Evolutionary conservation across 2,113 vertebrate species (phyloP).

Genomic region (Amia ocellicauda): DNA sequence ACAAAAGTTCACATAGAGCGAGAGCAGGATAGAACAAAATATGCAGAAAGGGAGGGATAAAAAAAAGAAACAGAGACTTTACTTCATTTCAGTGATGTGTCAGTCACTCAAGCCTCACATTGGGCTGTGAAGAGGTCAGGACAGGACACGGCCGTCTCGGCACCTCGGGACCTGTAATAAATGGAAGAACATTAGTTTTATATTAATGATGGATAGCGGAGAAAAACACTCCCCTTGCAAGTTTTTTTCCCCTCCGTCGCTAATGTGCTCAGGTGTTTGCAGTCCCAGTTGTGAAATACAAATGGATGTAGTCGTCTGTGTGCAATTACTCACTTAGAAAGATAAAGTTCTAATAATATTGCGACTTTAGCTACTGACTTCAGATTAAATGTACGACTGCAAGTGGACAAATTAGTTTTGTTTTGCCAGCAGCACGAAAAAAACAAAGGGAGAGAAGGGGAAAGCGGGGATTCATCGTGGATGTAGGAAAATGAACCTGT

Average conservation of each 20-base stretch:
- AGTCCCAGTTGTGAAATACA: constrained; percentile 12
- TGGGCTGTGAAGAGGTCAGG: too few species aligned
- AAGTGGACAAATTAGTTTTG: constrained; percentile 21
- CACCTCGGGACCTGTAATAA: too few species aligned
- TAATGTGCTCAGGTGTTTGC: not conserved
- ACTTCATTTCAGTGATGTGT: too few species aligned
- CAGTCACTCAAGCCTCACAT: too few species aligned
- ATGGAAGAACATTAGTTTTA: not conserved
- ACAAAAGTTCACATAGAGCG: too few species aligned
- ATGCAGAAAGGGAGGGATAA: too few species aligned
- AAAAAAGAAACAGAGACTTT: too few species aligned
- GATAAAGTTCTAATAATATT: constrained; percentile 22
- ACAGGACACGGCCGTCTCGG: too few species aligned
- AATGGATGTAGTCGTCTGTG: constrained; percentile 14
- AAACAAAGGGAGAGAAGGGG: not conserved
- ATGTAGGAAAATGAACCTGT: too few species aligned
- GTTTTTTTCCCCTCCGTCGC: not conserved
- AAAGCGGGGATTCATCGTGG: not conserved
- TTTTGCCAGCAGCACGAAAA: not conserved
- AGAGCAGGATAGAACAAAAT: too few species aligned
- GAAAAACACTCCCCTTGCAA: constrained; percentile 8
- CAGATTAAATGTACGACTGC: constrained; percentile 5
- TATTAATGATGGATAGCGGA: constrained; percentile 9
- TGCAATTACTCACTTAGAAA: constrained; percentile 16
- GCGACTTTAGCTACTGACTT: constrained; percentile 7